Conservation (phyloP, 2,113 vertebrate genomes). For the Hippocampus barbouri region DNA sequence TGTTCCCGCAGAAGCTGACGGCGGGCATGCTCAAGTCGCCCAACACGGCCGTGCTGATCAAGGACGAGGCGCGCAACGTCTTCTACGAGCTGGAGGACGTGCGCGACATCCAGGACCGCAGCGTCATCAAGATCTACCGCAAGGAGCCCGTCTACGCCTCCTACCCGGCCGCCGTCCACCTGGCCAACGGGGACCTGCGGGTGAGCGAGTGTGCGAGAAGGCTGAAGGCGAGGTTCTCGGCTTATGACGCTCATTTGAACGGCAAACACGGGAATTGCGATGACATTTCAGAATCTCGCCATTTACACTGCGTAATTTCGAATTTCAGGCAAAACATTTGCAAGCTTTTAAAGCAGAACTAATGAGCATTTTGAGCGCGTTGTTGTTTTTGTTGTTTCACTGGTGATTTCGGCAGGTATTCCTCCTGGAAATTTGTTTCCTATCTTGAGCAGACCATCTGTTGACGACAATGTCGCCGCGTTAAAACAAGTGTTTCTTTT, state of each 20-base stretch:
- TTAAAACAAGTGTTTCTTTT: conserved; percentile 23
- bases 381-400: conserved; percentile 9
- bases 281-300: not conserved
- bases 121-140: conserved; percentile 96
- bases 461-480: conserved; percentile 53
- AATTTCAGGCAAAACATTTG: not conserved
- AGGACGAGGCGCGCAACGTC: conserved; percentile 93
- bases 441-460: conserved; percentile 65
- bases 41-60: conserved; percentile 98
- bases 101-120: conserved; percentile 95
- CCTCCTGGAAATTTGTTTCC: conserved; percentile 55
- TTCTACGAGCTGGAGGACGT: conserved; percentile 98
- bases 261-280: not conserved
- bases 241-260: too few relatives aligned
- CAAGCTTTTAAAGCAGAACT: not conserved
- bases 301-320: not conserved
- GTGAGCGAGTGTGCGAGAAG: conserved; percentile 67
- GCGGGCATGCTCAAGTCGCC: conserved; percentile 97
- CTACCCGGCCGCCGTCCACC: conserved; percentile 85
- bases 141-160: conserved; percentile 96
- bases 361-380: conserved; percentile 3
- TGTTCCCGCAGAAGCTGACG: conserved; percentile 98
- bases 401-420: conserved; percentile 54
- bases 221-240: not conserved
- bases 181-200: conserved; percentile 95